Base-by-base conservation (phyloP, 1,140 invertebrate genomes). In the Drosophila pseudoobscura region DNA sequence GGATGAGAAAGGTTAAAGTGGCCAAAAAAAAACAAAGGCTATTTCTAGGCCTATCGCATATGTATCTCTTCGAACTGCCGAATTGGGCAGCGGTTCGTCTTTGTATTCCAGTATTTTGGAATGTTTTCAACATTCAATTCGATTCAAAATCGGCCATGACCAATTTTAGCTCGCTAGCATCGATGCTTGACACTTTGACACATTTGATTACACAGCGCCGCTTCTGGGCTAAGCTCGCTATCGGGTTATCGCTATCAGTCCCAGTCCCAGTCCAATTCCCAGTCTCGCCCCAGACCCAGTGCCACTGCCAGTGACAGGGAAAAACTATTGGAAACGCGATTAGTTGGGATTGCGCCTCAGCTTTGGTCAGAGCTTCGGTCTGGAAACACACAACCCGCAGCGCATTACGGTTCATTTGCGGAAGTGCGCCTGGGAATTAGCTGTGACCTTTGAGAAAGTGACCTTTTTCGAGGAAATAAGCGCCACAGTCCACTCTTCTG, bases 121-220 rank as follows among this genome's bases (percentile, higher is more conserved):
- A n/a, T 13, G 29, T 70, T 39, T 70, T 46, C 29, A 45, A 15
- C 31, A 24, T 44, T 61, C 43, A 62, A 55, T 44, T 62, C 24
- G 15, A 66, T 47, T 52, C 63, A 56, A 68, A 70, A 68, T 78
- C 70, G 75, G 79, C 76, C 83, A 65, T 75, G 82, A 83, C 71
- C 79, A 71, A 75, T 83, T 85, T 85, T 63, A 64, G 62, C 57
- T 61, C 55, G 22, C 50, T 11, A 15, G 22, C 29, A 39, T 56
- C 20, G 26, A 59, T 55, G 45, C 50, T 62, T 66, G 69, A 75
- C 82, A 80, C 75, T 87, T 78, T 82, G 80, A 85, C 80, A 78
- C 69, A 80, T 22, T 69, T 78, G 68, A 87, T 84, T 84, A 61
- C 31, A 43, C 53, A 47, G 22, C 11, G 24, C 9, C 4, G 45